Percentiles rank a stretch among this genome's conserved stretches.
These are phyloP conservation scores for Piaya cayana DNA, from an alignment of 2,113 vertebrate species.

Conservation along the genomic window DNA sequence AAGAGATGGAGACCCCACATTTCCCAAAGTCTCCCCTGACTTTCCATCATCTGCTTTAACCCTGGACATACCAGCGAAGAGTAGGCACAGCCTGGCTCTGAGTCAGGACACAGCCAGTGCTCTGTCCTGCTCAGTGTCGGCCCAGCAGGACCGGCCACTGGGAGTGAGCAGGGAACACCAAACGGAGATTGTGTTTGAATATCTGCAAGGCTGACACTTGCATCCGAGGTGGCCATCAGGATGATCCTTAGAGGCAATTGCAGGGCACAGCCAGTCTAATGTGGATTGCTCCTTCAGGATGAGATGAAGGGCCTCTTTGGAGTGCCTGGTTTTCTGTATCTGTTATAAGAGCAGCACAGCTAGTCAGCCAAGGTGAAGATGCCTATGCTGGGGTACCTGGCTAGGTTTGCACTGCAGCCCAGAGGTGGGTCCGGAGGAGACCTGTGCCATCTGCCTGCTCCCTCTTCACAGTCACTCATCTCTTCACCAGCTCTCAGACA, in stretches of 20 bases:
- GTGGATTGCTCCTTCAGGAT: background rate
- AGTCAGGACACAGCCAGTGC: background rate
- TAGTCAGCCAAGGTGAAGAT: background rate
- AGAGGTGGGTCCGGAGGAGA: background rate
- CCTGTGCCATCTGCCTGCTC: background rate
- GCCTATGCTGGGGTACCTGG: background rate
- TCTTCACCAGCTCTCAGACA: background rate
- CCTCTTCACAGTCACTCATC: background rate
- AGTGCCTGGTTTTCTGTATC: background rate
- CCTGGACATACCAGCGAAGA: background rate
- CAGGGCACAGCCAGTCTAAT: background rate
- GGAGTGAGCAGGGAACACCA: background rate
- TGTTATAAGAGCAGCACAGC: background rate
- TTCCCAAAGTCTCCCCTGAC: background rate
- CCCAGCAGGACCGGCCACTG: background rate
- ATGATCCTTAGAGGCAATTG: background rate
- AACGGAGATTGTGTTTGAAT: background rate
- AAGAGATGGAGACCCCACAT: background rate
- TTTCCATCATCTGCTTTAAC: background rate
- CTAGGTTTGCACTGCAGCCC: background rate
- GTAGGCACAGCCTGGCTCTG: accelerated
- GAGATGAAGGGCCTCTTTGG: background rate
- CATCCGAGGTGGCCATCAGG: background rate
- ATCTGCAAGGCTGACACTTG: background rate
- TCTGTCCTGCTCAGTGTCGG: background rate